Conservation (phyloP, 2,888 invertebrate species). For the Caenorhabditis sp. region DNA sequence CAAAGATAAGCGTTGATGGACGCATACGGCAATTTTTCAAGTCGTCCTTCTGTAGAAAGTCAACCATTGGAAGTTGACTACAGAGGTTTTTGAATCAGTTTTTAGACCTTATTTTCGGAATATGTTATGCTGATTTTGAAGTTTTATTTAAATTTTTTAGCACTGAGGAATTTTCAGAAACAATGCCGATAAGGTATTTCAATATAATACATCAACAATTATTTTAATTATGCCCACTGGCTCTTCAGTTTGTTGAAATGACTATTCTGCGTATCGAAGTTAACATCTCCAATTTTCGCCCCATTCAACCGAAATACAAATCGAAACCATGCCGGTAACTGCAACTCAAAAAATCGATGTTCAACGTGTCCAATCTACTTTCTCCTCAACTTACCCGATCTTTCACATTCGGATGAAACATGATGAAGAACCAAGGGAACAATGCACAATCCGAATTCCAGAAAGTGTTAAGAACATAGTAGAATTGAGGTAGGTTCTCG, state of each 20-base stretch:
- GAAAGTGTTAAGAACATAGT: conserved; percentile 21
- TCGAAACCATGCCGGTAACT: background rate
- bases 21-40: no score
- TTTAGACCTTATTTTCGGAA: no score
- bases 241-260: background rate
- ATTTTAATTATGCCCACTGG: background rate
- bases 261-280: background rate
- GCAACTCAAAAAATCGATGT: background rate
- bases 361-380: background rate
- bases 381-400: background rate
- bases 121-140: no score
- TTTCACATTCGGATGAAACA: conserved; percentile 13
- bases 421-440: conserved; percentile 28
- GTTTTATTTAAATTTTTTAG: no score
- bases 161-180: no score
- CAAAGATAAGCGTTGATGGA: no score
- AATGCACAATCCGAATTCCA: conserved; percentile 25
- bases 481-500: conserved; percentile 8
- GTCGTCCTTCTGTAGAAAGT: no score
- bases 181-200: no score
- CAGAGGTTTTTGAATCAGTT: no score
- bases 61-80: no score
- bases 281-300: background rate
- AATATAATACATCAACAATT: no score
- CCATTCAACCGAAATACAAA: background rate